Evolutionary conservation across 2,113 vertebrate genomes (phyloP).

Genomic region (Ctenomys sociabilis): DNA sequence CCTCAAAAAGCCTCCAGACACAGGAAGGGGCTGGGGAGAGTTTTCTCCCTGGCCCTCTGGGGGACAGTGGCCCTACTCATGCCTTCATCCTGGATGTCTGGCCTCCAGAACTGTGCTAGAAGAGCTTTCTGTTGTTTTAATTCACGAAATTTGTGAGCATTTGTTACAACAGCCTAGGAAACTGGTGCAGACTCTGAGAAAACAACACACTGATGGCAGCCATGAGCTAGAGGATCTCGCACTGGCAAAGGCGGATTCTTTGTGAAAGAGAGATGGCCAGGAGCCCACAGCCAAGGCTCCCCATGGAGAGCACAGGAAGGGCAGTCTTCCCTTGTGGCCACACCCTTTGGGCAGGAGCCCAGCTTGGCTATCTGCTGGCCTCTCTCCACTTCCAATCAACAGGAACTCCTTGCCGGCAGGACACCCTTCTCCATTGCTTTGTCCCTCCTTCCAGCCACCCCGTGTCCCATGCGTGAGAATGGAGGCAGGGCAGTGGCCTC

Average conservation of each 20-base stretch:
- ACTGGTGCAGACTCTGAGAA: background rate
- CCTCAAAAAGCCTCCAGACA: fast-evolving
- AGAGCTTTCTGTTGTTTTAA: background rate
- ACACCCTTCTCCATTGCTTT: background rate
- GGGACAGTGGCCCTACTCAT: background rate
- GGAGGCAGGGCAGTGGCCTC: background rate
- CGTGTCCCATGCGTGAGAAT: no score
- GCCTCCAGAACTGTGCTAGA: background rate
- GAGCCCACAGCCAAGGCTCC: fast-evolving
- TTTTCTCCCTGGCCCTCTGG: background rate
- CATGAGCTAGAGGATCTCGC: no score
- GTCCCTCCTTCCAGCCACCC: fast-evolving
- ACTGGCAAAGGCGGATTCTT: no score
- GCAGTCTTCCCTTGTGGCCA: background rate
- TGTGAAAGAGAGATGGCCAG: background rate
- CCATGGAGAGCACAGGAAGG: no score
- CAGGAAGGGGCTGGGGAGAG: no score
- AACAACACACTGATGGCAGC: background rate
- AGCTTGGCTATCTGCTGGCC: background rate
- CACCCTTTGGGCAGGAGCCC: background rate
- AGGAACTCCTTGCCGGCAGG: background rate
- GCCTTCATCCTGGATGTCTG: background rate
- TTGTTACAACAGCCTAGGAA: background rate
- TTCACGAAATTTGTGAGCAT: background rate
- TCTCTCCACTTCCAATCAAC: background rate